Evolutionary conservation across 2,888 invertebrate species (phyloP).

Genomic region (Cephus rjabovi): DNA sequence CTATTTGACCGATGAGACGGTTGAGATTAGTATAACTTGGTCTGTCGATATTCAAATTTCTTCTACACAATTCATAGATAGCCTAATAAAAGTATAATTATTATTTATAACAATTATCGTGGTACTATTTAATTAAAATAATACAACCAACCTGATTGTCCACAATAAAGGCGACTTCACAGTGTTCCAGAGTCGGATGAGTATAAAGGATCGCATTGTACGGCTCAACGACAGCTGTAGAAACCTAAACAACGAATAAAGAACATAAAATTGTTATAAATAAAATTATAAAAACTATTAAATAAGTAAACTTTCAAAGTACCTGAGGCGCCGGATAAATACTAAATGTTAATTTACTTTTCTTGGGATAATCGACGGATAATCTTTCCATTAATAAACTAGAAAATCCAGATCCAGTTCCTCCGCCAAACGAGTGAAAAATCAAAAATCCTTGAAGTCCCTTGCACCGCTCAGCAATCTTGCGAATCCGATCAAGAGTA

Average conservation of each 20-base stretch:
- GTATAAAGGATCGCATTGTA: slow-evolving; percentile 62
- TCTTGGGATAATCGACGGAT: slow-evolving; percentile 93
- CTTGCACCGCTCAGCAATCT: slow-evolving; percentile 89
- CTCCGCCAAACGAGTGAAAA: slow-evolving; percentile 92
- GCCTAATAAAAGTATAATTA: slow-evolving; percentile 29
- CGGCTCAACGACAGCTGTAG: slow-evolving; percentile 60
- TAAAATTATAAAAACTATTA: not conserved
- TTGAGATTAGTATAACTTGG: slow-evolving; percentile 79
- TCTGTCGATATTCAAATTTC: slow-evolving; percentile 71
- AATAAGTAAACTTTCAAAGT: slow-evolving; percentile 22
- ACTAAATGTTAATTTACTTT: slow-evolving; percentile 91
- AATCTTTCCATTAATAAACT: slow-evolving; percentile 92
- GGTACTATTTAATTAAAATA: not conserved
- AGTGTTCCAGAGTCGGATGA: slow-evolving; percentile 60
- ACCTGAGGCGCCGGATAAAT: slow-evolving; percentile 95
- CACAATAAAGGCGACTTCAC: slow-evolving; percentile 61
- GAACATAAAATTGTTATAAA: not conserved
- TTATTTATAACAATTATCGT: not conserved
- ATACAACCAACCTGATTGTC: slow-evolving; percentile 51
- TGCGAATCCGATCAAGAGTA: slow-evolving; percentile 83
- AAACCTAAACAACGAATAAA: slow-evolving; percentile 57
- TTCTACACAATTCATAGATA: slow-evolving; percentile 66
- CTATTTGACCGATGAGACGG: slow-evolving; percentile 80
- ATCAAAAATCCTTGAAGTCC: slow-evolving; percentile 89
- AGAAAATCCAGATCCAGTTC: slow-evolving; percentile 93